These are phyloP conservation scores for Paracyclopina nana DNA, from an alignment of 1,140 invertebrate genomes.

Conservation along the genomic window DNA sequence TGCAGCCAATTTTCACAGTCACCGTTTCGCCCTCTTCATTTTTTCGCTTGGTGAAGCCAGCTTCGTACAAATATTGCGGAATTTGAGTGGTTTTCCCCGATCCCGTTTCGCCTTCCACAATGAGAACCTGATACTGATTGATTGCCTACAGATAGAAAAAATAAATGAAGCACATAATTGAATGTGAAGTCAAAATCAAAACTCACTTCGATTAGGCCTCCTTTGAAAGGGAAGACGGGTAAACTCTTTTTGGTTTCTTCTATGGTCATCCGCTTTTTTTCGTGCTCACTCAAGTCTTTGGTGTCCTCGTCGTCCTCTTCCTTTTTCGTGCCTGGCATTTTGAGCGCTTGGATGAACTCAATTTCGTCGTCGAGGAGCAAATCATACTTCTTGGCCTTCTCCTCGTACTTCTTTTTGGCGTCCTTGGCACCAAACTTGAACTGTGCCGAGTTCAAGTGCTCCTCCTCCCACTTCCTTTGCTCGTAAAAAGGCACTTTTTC, in stretches of 20 bases:
- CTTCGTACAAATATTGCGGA: slow-evolving; percentile 86
- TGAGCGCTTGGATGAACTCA: slow-evolving; percentile 85
- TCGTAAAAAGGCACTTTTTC: slow-evolving; percentile 75
- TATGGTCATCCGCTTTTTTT: slow-evolving; percentile 59
- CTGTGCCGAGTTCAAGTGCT: slow-evolving; percentile 79
- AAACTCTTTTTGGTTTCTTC: slow-evolving; percentile 79
- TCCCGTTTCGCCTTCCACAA: slow-evolving; percentile 88
- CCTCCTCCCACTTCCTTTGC: slow-evolving; percentile 94
- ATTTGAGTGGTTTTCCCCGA: slow-evolving; percentile 98
- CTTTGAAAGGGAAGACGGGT: slow-evolving; percentile 80
- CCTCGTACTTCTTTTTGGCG: slow-evolving; percentile 32
- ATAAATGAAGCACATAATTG: not conserved
- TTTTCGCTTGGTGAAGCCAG: slow-evolving; percentile 61
- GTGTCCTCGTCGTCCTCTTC: slow-evolving; percentile 27
- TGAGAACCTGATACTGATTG: slow-evolving; percentile 38
- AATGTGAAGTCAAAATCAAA: not conserved
- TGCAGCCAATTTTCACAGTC: slow-evolving; percentile 55
- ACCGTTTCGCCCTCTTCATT: slow-evolving; percentile 50
- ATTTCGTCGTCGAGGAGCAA: slow-evolving; percentile 86
- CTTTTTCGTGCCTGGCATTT: slow-evolving; percentile 57
- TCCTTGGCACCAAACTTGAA: slow-evolving; percentile 84
- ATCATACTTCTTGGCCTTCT: slow-evolving; percentile 63
- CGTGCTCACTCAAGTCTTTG: slow-evolving; percentile 37
- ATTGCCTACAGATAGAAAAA: slow-evolving; percentile 2
- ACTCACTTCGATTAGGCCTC: slow-evolving; percentile 58